phyloP scores from a whole-genome alignment of 2,888 invertebrate species.

The Xylophagus ater region DNA sequence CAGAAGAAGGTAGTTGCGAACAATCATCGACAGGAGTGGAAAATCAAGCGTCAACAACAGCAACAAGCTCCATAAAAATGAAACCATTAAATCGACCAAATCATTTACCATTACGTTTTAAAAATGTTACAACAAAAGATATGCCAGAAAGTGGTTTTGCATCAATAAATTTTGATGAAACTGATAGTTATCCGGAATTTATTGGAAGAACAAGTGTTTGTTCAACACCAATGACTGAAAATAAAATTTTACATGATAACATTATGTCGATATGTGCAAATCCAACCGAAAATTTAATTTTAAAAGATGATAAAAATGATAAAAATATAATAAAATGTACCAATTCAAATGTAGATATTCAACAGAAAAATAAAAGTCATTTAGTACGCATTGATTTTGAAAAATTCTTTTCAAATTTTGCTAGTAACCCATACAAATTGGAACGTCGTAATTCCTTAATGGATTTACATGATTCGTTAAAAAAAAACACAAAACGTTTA shows the following conservation, averaged over 20 bases:
- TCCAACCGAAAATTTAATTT: slow-evolving; percentile 37
- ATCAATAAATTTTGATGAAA: slow-evolving; percentile 45
- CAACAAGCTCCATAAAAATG: slow-evolving; percentile 17
- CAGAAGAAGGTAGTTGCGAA: slow-evolving; percentile 52
- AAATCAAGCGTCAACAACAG: slow-evolving; percentile 1
- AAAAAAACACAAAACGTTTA: slow-evolving; percentile 46
- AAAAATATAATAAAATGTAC: slow-evolving; percentile 9
- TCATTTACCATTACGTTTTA: slow-evolving; percentile 47
- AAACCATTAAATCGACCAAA: slow-evolving; percentile 40
- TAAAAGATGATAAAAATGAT: slow-evolving; percentile 18
- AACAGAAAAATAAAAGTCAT: no score
- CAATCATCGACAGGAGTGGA: slow-evolving; percentile 16
- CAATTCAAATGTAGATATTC: slow-evolving; percentile 24
- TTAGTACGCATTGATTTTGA: slow-evolving; percentile 35
- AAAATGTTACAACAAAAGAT: slow-evolving; percentile 35
- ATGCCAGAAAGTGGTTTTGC: slow-evolving; percentile 36
- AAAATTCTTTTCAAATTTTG: slow-evolving; percentile 34
- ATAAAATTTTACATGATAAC: slow-evolving; percentile 59
- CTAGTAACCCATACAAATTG: slow-evolving; percentile 30
- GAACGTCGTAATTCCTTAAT: slow-evolving; percentile 46
- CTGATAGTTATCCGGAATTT: slow-evolving; percentile 47
- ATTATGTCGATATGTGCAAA: slow-evolving; percentile 64
- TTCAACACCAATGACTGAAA: slow-evolving; percentile 68
- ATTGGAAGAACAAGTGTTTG: slow-evolving; percentile 64
- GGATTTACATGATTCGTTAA: slow-evolving; percentile 51